Conservation (phyloP, 1,140 invertebrate genomes). For the Trachymyrmex cornetzi region DNA sequence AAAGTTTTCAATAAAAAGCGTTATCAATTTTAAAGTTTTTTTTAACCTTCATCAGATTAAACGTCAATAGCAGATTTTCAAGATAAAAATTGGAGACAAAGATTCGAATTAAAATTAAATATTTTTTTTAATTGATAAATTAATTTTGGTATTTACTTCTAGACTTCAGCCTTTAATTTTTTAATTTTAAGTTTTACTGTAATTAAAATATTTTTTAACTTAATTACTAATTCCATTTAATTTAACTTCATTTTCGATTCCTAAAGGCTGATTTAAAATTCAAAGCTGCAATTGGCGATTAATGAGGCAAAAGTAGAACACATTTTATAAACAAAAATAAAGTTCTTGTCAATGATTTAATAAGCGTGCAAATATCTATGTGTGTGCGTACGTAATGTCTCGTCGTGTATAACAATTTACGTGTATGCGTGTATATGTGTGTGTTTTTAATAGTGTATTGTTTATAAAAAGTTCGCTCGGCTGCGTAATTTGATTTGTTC, state of each 20-base stretch:
- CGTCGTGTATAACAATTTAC: slow-evolving; percentile 12
- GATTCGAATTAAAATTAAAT: too few species aligned
- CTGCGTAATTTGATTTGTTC: slow-evolving; percentile 72
- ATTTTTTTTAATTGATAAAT: too few species aligned
- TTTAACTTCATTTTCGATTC: background rate
- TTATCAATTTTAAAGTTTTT: too few species aligned
- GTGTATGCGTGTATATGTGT: background rate
- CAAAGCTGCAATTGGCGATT: background rate
- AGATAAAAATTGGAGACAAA: background rate
- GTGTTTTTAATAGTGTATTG: background rate
- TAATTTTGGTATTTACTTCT: background rate
- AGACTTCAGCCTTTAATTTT: background rate
- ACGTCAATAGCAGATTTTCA: background rate
- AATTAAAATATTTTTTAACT: background rate
- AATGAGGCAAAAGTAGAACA: background rate
- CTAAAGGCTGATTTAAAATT: too few species aligned
- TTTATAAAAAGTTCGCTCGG: slow-evolving; percentile 62
- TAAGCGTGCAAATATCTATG: background rate
- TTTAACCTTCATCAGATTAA: background rate
- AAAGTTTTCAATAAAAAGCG: too few species aligned
- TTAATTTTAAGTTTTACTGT: background rate
- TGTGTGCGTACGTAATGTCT: background rate
- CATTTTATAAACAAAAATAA: background rate
- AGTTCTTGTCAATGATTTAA: background rate
- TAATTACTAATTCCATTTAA: background rate